A percentile compares a stretch with the other conserved stretches of the same genome.
Conservation (phyloP, 2,113 vertebrate genomes). For the Ageneiosus marmoratus region DNA sequence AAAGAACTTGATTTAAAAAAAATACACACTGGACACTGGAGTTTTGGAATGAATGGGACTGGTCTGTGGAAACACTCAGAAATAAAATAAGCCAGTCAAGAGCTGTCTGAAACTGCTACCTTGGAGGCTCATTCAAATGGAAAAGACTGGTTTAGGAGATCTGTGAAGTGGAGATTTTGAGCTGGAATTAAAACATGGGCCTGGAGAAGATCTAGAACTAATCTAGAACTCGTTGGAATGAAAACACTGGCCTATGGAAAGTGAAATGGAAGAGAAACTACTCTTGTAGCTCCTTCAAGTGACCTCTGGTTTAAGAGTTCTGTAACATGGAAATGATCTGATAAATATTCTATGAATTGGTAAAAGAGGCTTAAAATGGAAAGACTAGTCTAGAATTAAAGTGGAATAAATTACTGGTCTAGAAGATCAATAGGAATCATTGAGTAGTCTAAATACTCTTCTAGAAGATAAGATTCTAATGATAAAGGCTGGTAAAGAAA, state of each 20-base stretch:
- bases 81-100: neutral
- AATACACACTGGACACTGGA: neutral
- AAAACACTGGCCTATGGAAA: neutral
- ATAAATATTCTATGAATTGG: neutral
- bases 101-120: neutral
- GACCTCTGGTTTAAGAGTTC: neutral
- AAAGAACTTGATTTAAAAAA: neutral
- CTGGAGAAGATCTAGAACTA: neutral
- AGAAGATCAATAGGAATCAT: neutral
- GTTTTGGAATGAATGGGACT: neutral
- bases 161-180: neutral
- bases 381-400: neutral
- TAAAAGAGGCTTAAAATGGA: neutral
- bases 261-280: neutral
- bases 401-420: neutral
- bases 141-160: neutral
- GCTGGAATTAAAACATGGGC: neutral
- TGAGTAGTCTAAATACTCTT: neutral
- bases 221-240: neutral
- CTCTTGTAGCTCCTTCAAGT: neutral
- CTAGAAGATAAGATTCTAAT: neutral
- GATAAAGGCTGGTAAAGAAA: neutral
- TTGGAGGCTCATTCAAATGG: neutral
- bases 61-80: constrained; percentile 2
- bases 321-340: neutral